A percentile compares a stretch with the other conserved stretches of the same genome.
Conservation (phyloP, 2,888 invertebrate species). For the Corbicula japonica region DNA sequence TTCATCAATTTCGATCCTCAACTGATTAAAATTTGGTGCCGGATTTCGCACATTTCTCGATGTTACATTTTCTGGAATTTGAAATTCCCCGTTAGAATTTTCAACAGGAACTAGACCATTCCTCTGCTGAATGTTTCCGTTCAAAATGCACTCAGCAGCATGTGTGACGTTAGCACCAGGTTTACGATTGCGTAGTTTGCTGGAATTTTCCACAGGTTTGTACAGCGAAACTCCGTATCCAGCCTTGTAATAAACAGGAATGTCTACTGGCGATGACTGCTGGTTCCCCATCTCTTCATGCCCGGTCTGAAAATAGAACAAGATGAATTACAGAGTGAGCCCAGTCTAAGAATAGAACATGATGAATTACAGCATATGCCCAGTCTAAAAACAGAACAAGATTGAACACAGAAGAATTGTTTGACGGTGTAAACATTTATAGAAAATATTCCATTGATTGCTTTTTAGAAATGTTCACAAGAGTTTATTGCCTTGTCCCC, state of each 20-base stretch:
- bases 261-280: constrained; percentile 59
- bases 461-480: too few relatives aligned
- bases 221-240: constrained; percentile 59
- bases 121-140: constrained; percentile 29
- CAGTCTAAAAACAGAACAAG: background rate
- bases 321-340: background rate
- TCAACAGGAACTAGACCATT: constrained; percentile 34
- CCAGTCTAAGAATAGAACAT: background rate
- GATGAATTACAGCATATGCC: background rate
- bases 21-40: constrained; percentile 31
- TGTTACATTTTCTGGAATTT: constrained; percentile 8
- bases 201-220: constrained; percentile 38
- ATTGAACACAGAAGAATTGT: too few relatives aligned
- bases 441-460: too few relatives aligned
- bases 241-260: constrained; percentile 62
- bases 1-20: constrained; percentile 61
- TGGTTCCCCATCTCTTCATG: constrained; percentile 63
- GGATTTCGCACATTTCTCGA: constrained; percentile 6
- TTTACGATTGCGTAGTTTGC: constrained; percentile 49
- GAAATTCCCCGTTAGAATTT: constrained; percentile 18
- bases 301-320: constrained; percentile 45
- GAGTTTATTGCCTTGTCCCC: too few relatives aligned
- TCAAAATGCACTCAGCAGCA: constrained; percentile 21
- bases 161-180: constrained; percentile 22
- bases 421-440: too few relatives aligned